These are phyloP conservation scores for Amblyjoppa proteus DNA, from an alignment of 2,888 invertebrate genomes.

Conservation along the genomic window DNA sequence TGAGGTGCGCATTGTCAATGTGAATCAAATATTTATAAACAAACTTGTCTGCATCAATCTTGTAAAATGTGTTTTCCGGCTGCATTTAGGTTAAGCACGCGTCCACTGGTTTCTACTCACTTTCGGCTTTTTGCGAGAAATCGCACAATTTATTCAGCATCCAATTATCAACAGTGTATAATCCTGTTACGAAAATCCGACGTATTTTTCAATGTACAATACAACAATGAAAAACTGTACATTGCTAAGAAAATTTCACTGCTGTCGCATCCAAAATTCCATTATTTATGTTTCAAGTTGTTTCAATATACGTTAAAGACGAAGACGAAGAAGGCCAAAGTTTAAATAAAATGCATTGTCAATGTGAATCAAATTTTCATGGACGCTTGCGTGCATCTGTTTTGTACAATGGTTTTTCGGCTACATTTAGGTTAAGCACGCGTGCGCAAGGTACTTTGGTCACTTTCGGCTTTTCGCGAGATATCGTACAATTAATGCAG, in stretches of 20 bases:
- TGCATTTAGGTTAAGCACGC: slow-evolving; percentile 50
- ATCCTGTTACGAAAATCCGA: not conserved
- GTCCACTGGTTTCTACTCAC: not conserved
- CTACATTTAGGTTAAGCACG: slow-evolving; percentile 51
- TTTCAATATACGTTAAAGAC: slow-evolving; percentile 27
- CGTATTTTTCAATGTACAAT: not conserved
- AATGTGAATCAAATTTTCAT: not conserved
- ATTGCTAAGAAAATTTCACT: not conserved
- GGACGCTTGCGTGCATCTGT: not conserved
- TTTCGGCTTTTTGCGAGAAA: not conserved
- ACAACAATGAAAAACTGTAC: not conserved
- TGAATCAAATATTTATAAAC: not conserved
- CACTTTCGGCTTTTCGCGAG: not conserved
- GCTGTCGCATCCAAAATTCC: not conserved
- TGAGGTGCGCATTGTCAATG: slow-evolving; percentile 39
- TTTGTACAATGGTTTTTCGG: not conserved
- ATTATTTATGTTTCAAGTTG: slow-evolving; percentile 4
- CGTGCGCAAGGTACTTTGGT: not conserved
- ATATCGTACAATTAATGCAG: not conserved
- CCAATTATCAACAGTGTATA: not conserved
- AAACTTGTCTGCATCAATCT: not conserved
- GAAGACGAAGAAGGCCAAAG: slow-evolving; percentile 58
- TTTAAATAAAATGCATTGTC: slow-evolving; percentile 42
- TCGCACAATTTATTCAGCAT: not conserved
- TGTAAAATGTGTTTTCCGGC: not conserved